A percentile compares a stretch with the other conserved stretches of the same genome.
phyloP scores from a whole-genome alignment of 1,140 invertebrate species.

The Meteorus sp. region DNA sequence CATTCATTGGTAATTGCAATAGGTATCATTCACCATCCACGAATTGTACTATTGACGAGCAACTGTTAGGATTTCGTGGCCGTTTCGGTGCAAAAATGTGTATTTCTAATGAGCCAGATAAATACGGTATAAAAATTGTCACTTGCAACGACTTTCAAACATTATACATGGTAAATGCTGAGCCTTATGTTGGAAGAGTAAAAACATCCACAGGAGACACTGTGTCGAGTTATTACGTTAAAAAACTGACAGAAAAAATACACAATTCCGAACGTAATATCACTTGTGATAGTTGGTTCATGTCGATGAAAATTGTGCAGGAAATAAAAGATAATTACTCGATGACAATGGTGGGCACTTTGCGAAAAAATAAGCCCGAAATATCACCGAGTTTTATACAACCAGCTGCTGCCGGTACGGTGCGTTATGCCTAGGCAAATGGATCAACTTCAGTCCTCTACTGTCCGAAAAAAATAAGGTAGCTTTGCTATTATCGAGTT shows the following conservation, averaged over 20 bases:
- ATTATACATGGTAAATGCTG: slow-evolving; percentile 30
- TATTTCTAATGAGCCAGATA: slow-evolving; percentile 41
- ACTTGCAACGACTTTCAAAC: slow-evolving; percentile 26
- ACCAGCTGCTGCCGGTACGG: background rate
- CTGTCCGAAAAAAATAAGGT: slow-evolving; percentile 41
- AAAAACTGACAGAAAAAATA: slow-evolving; percentile 26
- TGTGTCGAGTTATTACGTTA: slow-evolving; percentile 11
- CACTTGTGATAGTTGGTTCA: slow-evolving; percentile 49
- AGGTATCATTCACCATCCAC: too few species aligned
- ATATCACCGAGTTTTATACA: slow-evolving; percentile 33
- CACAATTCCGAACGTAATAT: slow-evolving; percentile 39
- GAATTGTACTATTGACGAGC: slow-evolving; percentile 38
- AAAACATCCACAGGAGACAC: background rate
- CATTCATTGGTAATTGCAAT: too few species aligned
- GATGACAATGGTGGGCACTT: slow-evolving; percentile 39
- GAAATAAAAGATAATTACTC: slow-evolving; percentile 31
- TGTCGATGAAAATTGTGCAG: slow-evolving; percentile 35
- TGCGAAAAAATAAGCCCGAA: slow-evolving; percentile 42
- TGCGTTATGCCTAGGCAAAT: slow-evolving; percentile 27
- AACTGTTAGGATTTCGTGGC: slow-evolving; percentile 40
- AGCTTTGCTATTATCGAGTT: slow-evolving; percentile 39
- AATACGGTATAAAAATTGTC: slow-evolving; percentile 21
- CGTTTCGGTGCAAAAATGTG: slow-evolving; percentile 42
- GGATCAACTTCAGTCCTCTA: slow-evolving; percentile 33
- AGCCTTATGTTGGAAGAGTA: slow-evolving; percentile 46